phyloP scores from a whole-genome alignment of 1,140 invertebrate species.

The Stenopsyche tienmushanensis region DNA sequence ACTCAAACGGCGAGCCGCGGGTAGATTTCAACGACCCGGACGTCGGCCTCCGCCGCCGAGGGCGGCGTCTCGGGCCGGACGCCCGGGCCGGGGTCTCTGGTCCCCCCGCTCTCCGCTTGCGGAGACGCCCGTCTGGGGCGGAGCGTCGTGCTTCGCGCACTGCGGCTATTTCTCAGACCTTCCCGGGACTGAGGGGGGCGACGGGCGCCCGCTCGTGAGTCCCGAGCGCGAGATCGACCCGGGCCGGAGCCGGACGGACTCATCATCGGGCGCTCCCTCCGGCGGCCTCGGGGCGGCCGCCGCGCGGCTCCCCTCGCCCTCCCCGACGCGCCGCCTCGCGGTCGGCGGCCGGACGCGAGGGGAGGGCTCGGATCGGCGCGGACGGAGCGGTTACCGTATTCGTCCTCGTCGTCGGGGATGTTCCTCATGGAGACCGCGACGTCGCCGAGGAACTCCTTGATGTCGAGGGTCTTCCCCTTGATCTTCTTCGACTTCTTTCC shows the following conservation, averaged over 20 bases:
- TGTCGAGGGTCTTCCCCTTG: conserved; percentile 55
- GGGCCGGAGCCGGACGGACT: conserved; percentile 51
- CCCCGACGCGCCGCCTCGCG: not conserved
- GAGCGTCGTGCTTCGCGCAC: conserved; percentile 45
- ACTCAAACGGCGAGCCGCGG: conserved; percentile 55
- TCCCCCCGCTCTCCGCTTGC: conserved; percentile 52
- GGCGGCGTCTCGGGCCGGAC: conserved; percentile 44
- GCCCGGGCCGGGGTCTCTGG: conserved; percentile 50
- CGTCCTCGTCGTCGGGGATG: conserved; percentile 52
- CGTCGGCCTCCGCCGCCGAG: conserved; percentile 45
- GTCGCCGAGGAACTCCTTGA: conserved; percentile 54
- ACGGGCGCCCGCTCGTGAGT: conserved; percentile 50
- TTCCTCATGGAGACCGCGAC: conserved; percentile 45
- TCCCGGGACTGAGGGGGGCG: conserved; percentile 51
- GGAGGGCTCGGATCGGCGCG: not conserved
- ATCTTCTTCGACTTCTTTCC: conserved; percentile 57
- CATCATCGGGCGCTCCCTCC: conserved; percentile 53
- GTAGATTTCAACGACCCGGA: conserved; percentile 54
- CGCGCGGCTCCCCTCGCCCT: too few species aligned
- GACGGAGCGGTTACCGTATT: conserved; percentile 49
- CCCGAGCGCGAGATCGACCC: conserved; percentile 58
- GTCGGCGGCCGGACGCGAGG: not conserved
- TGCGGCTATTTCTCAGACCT: conserved; percentile 56
- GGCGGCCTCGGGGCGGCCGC: not conserved
- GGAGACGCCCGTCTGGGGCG: conserved; percentile 55